Base-by-base conservation (phyloP, 2,888 invertebrate species). In the Melanophora roralis region DNA sequence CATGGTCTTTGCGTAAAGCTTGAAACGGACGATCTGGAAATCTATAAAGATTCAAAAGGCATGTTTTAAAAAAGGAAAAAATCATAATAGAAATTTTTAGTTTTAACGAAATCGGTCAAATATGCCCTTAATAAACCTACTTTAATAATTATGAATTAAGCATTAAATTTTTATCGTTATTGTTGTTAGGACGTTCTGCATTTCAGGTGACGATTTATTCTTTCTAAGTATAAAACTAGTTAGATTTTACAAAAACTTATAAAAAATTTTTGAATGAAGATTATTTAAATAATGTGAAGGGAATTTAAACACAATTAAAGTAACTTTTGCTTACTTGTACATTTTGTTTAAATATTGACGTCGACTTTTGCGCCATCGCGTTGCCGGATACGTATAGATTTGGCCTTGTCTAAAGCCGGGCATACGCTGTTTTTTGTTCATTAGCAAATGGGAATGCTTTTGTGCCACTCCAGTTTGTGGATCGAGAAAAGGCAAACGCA, bases 391-490 rank as follows among this genome's bases (percentile, higher is more conserved):
- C 83, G 97, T 95, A 90, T 97, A 98, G 49, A 98, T 94, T 90
- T 97, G 98, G 12, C 98, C 98, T 84, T 95, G 95, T 81, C 92
- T 92, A 78, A 95, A 92, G 55, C 98, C 98, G 0, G 98, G 98
- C 92, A 97, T 94, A 83, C 98, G 93, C 89, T 98, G 96, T 85
- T 96, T 93, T 86, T 95, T 93, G 67, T 94, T 94, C 95, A 97
- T 96, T 85, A 97, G 96, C 83, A 97, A 91, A 85, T 95, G 94
- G 85, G 97, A 97, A 90, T 98, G 97, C 88, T 95, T 97, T 89
- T 98, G 98, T 34, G 98, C 98, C 62, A 98, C 97, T 82, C 96
- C 97, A 80, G 98, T 98, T 89, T 98, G 98, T n/a, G 97, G 97
- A 91, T 98, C 98, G 85, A 98, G 93, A 89, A 98, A 98, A 27